phyloP scores from a whole-genome alignment of 2,888 invertebrate species.

The Terebella lapidaria region DNA sequence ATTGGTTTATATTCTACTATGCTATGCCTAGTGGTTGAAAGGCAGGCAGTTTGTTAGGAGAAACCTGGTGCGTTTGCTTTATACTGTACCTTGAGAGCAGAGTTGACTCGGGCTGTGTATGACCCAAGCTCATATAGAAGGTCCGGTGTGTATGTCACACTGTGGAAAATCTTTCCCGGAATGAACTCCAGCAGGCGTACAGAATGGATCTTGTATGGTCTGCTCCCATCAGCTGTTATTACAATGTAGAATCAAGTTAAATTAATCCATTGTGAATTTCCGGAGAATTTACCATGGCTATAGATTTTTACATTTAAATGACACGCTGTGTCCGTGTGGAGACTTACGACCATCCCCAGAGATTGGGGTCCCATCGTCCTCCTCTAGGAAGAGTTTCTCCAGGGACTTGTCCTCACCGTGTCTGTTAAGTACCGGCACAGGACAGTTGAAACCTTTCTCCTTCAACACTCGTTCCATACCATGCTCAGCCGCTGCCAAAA shows the following conservation, averaged over 20 bases:
- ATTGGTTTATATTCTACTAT: too few relatives aligned
- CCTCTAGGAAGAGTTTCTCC: conserved; percentile 12
- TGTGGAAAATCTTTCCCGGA: conserved; percentile 67
- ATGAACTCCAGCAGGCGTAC: conserved; percentile 73
- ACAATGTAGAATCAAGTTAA: too few relatives aligned
- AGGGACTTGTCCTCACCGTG: conserved; percentile 16
- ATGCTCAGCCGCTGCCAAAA: conserved; percentile 20
- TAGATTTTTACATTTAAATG: too few relatives aligned
- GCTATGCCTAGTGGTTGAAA: too few relatives aligned
- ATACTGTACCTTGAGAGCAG: too few relatives aligned
- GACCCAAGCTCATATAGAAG: conserved; percentile 70
- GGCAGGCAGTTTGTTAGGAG: too few relatives aligned
- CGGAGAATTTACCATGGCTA: too few relatives aligned
- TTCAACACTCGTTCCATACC: conserved; percentile 7
- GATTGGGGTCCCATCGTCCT: background rate
- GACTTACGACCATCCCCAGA: too few relatives aligned
- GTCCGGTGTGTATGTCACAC: conserved; percentile 61
- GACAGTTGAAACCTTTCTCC: conserved; percentile 16
- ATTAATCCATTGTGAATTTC: too few relatives aligned
- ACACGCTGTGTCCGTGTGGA: too few relatives aligned
- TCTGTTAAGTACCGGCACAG: conserved; percentile 17
- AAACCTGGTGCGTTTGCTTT: too few relatives aligned
- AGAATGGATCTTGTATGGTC: conserved; percentile 56
- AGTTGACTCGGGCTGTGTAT: conserved; percentile 63
- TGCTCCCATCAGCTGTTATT: too few relatives aligned